Evolutionary conservation across 2,797 vertebrate genomes (phyloP), one percentile per base, ranked within the genome.

Genomic region (Melanotaenia pygmaea): DNA sequence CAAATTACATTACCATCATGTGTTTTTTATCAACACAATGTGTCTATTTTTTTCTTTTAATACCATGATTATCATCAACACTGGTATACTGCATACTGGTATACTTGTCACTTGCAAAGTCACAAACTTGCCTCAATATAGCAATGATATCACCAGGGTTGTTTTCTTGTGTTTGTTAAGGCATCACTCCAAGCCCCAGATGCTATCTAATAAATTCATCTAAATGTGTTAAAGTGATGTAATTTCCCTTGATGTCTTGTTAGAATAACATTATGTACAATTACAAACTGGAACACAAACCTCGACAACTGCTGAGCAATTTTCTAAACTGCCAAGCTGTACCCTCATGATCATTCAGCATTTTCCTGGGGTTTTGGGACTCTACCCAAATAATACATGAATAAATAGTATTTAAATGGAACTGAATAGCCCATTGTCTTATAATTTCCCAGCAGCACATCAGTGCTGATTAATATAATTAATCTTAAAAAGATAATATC

Each of bases 361-460:
- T 56, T 54, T 71, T 67, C 50, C 20, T 43, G 56, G 26, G 13
- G 56, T 35, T 67, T 70, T 61, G 20, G 65, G 64, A 64, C 58
- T 72, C 61, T 54, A 30, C 37, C 26, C 62, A 77, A 76, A 74
- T 45, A 77, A 71, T 37, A 69, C 26, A 61, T 58, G 50, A 72
- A 65, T 77, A 57, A 70, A 60, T 38, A 47, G 28, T 77, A 38
- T 66, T 71, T 69, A 45, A 67, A 64, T 6, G 16, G 30, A 77
- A 40, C 59, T 40, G 50, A 63, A 72, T 35, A 51, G 22, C 58
- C 35, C 68, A 37, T 56, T 57, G 69, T 79, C 72, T 74, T 6
- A 1, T 30, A 67, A 59, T 69, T 64, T 83, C 70, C 70, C 77
- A 76, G 34, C 26, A 62, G 51, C 8, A 4, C 61, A 57, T 68